Base-by-base conservation (phyloP, 92 coral and sea anemone species). In the Scolanthus callimorphus region DNA sequence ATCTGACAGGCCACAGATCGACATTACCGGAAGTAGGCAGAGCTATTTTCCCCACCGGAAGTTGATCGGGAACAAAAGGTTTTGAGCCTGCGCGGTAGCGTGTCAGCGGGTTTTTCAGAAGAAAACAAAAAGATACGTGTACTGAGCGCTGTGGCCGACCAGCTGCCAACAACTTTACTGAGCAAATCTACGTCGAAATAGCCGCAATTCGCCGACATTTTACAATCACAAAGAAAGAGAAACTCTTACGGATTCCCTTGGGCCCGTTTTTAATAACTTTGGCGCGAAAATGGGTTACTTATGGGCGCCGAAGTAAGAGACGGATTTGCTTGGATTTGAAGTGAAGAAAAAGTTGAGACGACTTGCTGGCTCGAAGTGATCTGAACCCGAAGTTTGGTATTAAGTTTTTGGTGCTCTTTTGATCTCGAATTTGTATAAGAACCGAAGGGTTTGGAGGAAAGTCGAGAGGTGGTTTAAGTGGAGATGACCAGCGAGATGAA, bases 121-220 rank as follows among this genome's bases (percentile, higher is more conserved):
- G 54, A 86, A 82, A 83, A 70, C 78, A 86, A 86, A 86, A 86
- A 68, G 88, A 55, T 31, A 82, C 82, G 89, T 89, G 82, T 89
- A 89, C 82, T 63, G 55, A 48, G 71, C 31, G 67, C 60, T 62
- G 64, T 58, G 43, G 65, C 55, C 39, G 29, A 59, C 58, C 88
- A 81, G 88, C 88, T 81, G 88, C 59, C 43, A 2, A 17, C 17
- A 53, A 19, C n/a, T 51, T 54, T 54, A 39, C 54, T 24, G 29
- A 53, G 43, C 19, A 66, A 50, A 50, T 66, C 73, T 24, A 34
- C 62, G 22, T 55, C 21, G 3, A 66, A 53, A 53, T 28, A n/a
- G 6, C 11, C 25, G 12, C 13, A 20, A 34, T 54, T 30, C 27
- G 22, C 21, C 51, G 43, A 49, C 62, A 43, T 66, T 66, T 39